Percentiles rank a stretch among this genome's conserved stretches.
phyloP scores from a whole-genome alignment of 2,888 invertebrate species.

The Agonopterix arenella region DNA sequence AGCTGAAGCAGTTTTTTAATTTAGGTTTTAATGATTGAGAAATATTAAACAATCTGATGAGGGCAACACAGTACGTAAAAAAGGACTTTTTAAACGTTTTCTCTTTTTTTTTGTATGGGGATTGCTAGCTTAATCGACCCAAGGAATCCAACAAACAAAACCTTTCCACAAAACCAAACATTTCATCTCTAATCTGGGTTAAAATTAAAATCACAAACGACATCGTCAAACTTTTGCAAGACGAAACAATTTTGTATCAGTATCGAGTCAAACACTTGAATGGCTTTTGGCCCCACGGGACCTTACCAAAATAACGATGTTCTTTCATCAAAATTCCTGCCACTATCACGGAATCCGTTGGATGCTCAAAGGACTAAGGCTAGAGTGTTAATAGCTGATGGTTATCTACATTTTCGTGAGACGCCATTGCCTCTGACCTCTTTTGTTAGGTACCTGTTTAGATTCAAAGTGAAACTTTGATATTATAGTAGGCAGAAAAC shows the following conservation, averaged over 20 bases:
- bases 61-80: too few relatives aligned
- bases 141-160: too few relatives aligned
- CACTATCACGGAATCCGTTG: conserved; percentile 20
- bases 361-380: conserved; percentile 36
- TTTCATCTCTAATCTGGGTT: conserved; percentile 3
- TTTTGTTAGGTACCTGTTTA: conserved; percentile 33
- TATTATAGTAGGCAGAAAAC: conserved; percentile 2
- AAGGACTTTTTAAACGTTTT: too few relatives aligned
- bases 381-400: conserved; percentile 54
- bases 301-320: conserved; percentile 36
- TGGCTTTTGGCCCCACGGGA: conserved; percentile 29
- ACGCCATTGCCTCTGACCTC: conserved; percentile 22
- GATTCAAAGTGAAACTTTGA: conserved; percentile 14
- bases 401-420: conserved; percentile 45
- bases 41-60: too few relatives aligned
- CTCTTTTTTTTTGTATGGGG: too few relatives aligned
- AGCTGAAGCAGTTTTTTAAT: too few relatives aligned
- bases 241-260: conserved; percentile 13
- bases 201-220: conserved; percentile 9
- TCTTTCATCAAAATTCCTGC: conserved; percentile 37
- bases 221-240: conserved; percentile 4
- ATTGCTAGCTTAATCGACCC: too few relatives aligned
- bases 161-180: too few relatives aligned
- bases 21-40: too few relatives aligned
- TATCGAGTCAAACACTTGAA: conserved; percentile 28